These are phyloP conservation scores for Crotophaga sulcirostris DNA, from an alignment of 2,113 vertebrate species.

Conservation along the genomic window DNA sequence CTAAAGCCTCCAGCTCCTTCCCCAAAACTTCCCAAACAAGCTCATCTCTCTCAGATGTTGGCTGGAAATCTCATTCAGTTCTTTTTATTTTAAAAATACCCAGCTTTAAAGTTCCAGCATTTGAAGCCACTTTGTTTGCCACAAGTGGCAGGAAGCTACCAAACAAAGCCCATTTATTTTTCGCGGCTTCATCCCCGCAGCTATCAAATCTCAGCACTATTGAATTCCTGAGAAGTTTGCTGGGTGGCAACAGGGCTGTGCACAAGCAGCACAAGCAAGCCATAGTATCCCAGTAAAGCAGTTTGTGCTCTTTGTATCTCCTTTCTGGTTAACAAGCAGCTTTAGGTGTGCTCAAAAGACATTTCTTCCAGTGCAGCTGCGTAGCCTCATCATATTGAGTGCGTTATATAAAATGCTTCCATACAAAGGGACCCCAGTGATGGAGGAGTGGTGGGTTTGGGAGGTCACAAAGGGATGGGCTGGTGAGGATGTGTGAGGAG, in stretches of 20 bases:
- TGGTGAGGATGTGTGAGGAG: not conserved
- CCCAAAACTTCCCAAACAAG: not conserved
- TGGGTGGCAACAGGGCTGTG: accelerated
- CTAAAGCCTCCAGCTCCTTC: not conserved
- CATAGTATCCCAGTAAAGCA: not conserved
- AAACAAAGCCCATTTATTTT: slow-evolving; percentile 2
- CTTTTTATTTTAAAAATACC: not conserved
- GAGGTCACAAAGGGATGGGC: not conserved
- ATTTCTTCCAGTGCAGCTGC: not conserved
- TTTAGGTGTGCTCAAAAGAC: not conserved
- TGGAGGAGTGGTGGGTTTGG: accelerated
- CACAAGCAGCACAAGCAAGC: accelerated
- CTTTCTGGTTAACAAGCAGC: not conserved
- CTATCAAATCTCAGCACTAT: not conserved
- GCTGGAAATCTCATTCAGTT: not conserved
- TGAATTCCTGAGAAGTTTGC: not conserved
- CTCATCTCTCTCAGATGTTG: accelerated
- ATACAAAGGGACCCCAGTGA: accelerated
- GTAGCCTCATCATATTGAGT: accelerated
- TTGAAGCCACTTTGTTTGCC: not conserved
- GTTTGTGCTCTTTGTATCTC: not conserved
- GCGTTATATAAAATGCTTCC: not conserved
- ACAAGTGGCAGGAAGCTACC: slow-evolving; percentile 7
- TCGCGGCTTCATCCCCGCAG: not conserved
- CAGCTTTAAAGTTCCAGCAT: not conserved